Evolutionary conservation across 2,113 vertebrate species (phyloP).

Genomic region (Pterocles gutturalis): DNA sequence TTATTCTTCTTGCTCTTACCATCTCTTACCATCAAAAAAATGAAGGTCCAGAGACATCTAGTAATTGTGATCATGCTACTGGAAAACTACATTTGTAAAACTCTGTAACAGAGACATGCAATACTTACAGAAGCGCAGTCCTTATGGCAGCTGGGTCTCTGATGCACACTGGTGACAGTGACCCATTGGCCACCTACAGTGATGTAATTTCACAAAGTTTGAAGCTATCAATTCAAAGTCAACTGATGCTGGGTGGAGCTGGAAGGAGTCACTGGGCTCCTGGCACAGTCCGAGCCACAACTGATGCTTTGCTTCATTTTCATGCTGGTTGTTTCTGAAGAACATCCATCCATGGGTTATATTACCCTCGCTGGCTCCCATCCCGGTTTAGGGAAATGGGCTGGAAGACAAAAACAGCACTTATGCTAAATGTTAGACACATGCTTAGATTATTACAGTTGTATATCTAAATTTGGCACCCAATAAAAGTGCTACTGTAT

Average conservation of each 20-base stretch:
- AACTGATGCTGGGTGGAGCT: neutral
- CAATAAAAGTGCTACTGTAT: neutral
- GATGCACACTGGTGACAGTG: neutral
- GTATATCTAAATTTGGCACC: neutral
- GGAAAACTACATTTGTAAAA: neutral
- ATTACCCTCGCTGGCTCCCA: neutral
- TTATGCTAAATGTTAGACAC: neutral
- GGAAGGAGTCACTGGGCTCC: neutral
- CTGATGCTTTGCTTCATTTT: neutral
- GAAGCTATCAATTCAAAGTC: neutral
- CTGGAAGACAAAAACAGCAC: neutral
- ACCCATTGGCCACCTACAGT: neutral
- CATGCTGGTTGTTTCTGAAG: neutral
- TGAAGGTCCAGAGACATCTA: neutral
- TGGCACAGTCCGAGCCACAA: neutral
- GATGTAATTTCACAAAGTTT: neutral
- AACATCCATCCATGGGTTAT: neutral
- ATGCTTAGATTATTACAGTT: neutral
- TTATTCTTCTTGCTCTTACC: neutral
- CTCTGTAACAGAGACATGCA: rapidly evolving
- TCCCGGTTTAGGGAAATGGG: neutral
- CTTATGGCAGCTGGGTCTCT: neutral
- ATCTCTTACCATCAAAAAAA: neutral
- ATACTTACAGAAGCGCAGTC: neutral
- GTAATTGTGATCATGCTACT: neutral